Evolutionary conservation across 2,797 vertebrate genomes (phyloP).

Genomic region (Varecia variegata): DNA sequence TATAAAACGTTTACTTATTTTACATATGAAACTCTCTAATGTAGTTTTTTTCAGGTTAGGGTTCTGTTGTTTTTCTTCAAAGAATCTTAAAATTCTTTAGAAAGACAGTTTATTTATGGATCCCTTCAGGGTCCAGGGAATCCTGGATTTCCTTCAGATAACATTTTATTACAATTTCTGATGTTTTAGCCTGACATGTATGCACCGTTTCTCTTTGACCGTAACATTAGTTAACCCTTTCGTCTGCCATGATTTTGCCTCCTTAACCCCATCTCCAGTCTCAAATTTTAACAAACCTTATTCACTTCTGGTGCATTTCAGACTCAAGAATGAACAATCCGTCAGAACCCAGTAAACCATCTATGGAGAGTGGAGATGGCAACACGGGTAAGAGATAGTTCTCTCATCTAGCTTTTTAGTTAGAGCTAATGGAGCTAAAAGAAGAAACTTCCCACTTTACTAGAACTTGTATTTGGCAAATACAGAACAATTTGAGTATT

Average conservation of each 20-base stretch:
- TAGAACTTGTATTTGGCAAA: not conserved
- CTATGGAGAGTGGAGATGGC: constrained; percentile 94
- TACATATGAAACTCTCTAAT: not conserved
- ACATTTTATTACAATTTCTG: not conserved
- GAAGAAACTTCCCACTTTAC: not conserved
- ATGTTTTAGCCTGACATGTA: not conserved
- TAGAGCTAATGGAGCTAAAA: not conserved
- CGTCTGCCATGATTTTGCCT: not conserved
- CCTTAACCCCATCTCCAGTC: not conserved
- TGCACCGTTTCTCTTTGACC: not conserved
- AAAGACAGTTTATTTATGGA: not conserved
- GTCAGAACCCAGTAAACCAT: constrained; percentile 96
- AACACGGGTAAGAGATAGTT: constrained; percentile 90
- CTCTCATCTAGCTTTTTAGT: not conserved
- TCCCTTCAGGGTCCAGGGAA: not conserved
- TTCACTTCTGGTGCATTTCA: constrained; percentile 85
- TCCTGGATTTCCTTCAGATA: constrained; percentile 7
- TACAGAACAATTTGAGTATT: not conserved
- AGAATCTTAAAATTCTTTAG: constrained; percentile 11
- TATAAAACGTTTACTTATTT: not conserved
- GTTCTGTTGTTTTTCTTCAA: constrained; percentile 2
- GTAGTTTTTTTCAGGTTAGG: not conserved
- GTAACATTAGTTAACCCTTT: not conserved
- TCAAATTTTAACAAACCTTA: not conserved
- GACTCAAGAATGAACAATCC: constrained; percentile 99